Evolutionary conservation across 2,888 invertebrate species (phyloP), one percentile per base, ranked within the genome.

Genomic region (Allacma fusca): DNA sequence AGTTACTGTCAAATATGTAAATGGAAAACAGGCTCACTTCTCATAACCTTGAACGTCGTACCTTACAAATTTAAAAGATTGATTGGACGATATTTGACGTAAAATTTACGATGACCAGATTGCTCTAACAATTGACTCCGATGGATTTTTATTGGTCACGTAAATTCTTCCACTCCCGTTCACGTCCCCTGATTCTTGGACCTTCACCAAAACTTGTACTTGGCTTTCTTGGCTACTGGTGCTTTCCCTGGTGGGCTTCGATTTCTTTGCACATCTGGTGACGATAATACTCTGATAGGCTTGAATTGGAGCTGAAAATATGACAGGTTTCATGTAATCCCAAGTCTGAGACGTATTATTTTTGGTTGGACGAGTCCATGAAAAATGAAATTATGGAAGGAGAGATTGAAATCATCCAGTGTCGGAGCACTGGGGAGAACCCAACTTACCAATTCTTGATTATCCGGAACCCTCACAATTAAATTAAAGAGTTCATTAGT

Each of bases 121-220:
- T 16, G 5, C 2, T 13, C 16, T 50, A 50, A 50, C 19, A 50
- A 50, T 5, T n/a, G n/a, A 1, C 40, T 40, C 50, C 4, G n/a
- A 16, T 12, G 19, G 19, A 50, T 50, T n/a, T 19, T 50, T 50
- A 50, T 4, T 50, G 2, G 50, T 13, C 50, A 50, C 50, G 50
- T 50, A 50, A 50, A 50, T 50, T 50, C 16, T 50, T 5, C 4
- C 7, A 16, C 4, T 50, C 7, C 2, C 19, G 50, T 9, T 9
- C 19, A 5, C 34, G 2, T 62, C 21, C 23, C 2, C 23, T 21
- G 24, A 2, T 62, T 62, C 62, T 62, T 64, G 19, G 59, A 23
- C 34, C 68, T 79, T 80, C 75, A 84, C 84, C 84, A 84, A 79
- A 84, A 84, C 80, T 84, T 84, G 83, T 83, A 83, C 81, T 84